These are phyloP conservation scores for Busseola fusca DNA, from an alignment of 2,888 invertebrate genomes.

Conservation along the genomic window DNA sequence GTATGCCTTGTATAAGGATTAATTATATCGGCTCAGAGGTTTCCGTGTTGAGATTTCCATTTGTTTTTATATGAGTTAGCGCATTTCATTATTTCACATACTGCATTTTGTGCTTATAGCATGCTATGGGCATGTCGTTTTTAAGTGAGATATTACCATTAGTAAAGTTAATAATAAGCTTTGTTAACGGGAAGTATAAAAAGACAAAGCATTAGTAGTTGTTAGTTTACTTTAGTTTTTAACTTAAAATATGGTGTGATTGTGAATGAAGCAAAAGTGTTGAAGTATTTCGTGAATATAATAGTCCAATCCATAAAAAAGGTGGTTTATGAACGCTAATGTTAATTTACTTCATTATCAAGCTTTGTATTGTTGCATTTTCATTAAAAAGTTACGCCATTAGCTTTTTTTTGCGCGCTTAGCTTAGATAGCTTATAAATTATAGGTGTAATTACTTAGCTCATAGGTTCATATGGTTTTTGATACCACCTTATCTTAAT, in stretches of 20 bases:
- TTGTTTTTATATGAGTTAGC: neutral
- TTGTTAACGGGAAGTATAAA: conserved; percentile 25
- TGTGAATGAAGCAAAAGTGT: conserved; percentile 27
- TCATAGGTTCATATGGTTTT: neutral
- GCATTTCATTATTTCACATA: conserved; percentile 38
- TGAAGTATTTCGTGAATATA: conserved; percentile 29
- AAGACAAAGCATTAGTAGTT: conserved; percentile 38
- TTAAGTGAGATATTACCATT: conserved; percentile 16
- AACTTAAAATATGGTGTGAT: conserved; percentile 25
- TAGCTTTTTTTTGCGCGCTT: neutral
- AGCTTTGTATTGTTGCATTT: conserved; percentile 32
- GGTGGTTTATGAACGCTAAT: conserved; percentile 20
- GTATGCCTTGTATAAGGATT: too few species aligned
- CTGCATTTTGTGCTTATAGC: conserved; percentile 36
- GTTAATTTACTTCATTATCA: conserved; percentile 13
- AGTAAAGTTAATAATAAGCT: conserved; percentile 44
- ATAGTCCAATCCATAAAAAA: conserved; percentile 45
- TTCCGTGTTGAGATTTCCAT: too few species aligned
- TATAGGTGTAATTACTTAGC: neutral
- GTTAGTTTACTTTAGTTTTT: conserved; percentile 21
- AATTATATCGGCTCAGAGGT: too few species aligned
- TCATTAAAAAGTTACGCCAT: neutral
- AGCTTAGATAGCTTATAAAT: conserved; percentile 2
- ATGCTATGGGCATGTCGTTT: conserved; percentile 43
- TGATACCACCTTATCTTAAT: conserved; percentile 3